A percentile compares a stretch with the other conserved stretches of the same genome.
phyloP scores from a whole-genome alignment of 2,113 vertebrate genomes.

The Platichthys stellatus region DNA sequence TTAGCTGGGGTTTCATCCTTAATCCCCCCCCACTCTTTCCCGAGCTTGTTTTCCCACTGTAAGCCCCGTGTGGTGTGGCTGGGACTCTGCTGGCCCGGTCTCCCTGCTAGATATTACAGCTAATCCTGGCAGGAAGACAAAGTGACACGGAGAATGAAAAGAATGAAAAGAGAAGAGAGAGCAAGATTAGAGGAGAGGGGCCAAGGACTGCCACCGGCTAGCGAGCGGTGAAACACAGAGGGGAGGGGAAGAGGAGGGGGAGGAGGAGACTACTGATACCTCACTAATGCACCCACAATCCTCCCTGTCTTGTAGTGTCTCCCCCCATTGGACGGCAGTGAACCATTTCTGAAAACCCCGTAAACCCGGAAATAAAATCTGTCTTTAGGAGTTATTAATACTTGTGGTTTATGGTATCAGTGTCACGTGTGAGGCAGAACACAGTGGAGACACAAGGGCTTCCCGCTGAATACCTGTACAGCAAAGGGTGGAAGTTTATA shows the following conservation, averaged over 20 bases:
- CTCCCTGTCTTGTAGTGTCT: constrained; percentile 26
- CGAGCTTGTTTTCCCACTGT: constrained; percentile 61
- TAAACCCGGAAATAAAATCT: background rate
- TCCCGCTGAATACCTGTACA: no score
- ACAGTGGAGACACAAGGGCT: background rate
- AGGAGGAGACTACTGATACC: constrained; percentile 36
- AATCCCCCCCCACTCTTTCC: constrained; percentile 17
- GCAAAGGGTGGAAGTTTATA: no score
- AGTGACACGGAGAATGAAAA: constrained; percentile 5
- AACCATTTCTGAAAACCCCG: no score
- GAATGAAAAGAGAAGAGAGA: constrained; percentile 4
- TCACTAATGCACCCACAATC: constrained; percentile 56
- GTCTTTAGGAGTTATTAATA: constrained; percentile 44
- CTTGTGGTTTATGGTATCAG: background rate
- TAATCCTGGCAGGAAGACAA: constrained; percentile 44
- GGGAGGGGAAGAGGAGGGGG: background rate
- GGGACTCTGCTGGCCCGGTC: constrained; percentile 28
- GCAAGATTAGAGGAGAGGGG: background rate
- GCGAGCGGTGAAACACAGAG: constrained; percentile 10
- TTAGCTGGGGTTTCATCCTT: constrained; percentile 47
- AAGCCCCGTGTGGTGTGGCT: constrained; percentile 29
- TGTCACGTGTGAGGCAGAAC: constrained; percentile 1
- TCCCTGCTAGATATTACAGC: constrained; percentile 38
- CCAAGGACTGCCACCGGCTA: constrained; percentile 9
- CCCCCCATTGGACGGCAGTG: constrained; percentile 4